These are phyloP conservation scores for Uria aalge DNA, from an alignment of 2,113 vertebrate species.

Conservation along the genomic window DNA sequence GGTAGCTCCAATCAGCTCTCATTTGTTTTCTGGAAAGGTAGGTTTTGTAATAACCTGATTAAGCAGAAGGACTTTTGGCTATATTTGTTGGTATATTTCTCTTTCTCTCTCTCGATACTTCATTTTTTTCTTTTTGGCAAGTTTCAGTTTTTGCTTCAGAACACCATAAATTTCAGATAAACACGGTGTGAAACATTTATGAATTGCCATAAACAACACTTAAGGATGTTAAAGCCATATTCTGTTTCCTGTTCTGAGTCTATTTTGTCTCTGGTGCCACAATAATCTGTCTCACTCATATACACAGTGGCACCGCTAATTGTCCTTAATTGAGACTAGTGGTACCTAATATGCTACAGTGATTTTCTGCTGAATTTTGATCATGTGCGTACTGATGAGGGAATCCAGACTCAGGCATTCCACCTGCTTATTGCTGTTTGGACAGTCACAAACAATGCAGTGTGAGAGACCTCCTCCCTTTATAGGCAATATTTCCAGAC, in stretches of 20 bases:
- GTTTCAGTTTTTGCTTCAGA: background rate
- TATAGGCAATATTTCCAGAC: background rate
- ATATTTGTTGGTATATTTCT: background rate
- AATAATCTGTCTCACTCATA: conserved; percentile 14
- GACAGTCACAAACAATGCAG: background rate
- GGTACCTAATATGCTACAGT: background rate
- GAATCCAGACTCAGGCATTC: background rate
- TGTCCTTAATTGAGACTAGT: conserved; percentile 38
- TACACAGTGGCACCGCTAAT: conserved; percentile 13
- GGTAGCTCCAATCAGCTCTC: background rate
- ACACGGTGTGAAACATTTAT: background rate
- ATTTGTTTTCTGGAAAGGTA: background rate
- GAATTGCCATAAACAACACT: background rate
- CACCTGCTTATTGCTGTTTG: background rate
- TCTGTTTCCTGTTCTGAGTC: background rate
- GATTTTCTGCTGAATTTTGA: conserved; percentile 2
- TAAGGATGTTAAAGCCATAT: conserved; percentile 2
- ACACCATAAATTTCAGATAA: conserved; percentile 17
- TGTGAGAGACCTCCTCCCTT: background rate
- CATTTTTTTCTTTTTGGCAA: background rate
- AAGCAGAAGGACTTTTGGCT: background rate
- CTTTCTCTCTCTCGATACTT: background rate
- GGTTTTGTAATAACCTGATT: background rate
- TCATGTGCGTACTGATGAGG: background rate
- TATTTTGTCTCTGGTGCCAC: conserved; percentile 6